A percentile compares a stretch with the other conserved stretches of the same genome.
phyloP scores from a whole-genome alignment of 2,797 vertebrate genomes.

The Coendou prehensilis region DNA sequence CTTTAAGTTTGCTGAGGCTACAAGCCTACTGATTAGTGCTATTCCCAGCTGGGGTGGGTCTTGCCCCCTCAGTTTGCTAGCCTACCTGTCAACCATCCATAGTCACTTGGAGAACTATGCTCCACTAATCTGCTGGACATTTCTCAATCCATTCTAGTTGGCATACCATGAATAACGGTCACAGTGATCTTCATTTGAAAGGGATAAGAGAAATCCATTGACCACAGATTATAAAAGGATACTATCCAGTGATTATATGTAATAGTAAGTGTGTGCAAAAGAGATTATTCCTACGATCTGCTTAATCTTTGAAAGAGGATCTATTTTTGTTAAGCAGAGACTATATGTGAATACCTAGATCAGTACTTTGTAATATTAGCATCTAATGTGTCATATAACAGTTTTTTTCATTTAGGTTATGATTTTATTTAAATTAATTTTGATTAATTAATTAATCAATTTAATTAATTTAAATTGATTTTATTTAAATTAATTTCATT shows the following conservation, averaged over 20 bases:
- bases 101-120: neutral
- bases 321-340: constrained; percentile 14
- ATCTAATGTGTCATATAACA: neutral
- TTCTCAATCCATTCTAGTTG: neutral
- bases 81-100: neutral
- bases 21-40: neutral
- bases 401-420: neutral
- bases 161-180: neutral
- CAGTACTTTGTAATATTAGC: neutral
- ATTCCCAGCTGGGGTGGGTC: neutral
- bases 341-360: neutral
- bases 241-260: constrained; percentile 36
- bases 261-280: neutral
- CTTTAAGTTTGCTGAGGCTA: neutral
- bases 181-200: neutral
- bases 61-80: neutral
- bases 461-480: no score
- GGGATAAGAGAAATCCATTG: neutral
- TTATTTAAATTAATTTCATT: no score
- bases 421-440: neutral
- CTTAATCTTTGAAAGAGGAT: constrained; percentile 59
- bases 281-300: neutral
- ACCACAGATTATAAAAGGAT: neutral
- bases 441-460: no score
- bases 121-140: neutral